phyloP scores from a whole-genome alignment of 2,113 vertebrate species.

The Platysternon megacephalum region DNA sequence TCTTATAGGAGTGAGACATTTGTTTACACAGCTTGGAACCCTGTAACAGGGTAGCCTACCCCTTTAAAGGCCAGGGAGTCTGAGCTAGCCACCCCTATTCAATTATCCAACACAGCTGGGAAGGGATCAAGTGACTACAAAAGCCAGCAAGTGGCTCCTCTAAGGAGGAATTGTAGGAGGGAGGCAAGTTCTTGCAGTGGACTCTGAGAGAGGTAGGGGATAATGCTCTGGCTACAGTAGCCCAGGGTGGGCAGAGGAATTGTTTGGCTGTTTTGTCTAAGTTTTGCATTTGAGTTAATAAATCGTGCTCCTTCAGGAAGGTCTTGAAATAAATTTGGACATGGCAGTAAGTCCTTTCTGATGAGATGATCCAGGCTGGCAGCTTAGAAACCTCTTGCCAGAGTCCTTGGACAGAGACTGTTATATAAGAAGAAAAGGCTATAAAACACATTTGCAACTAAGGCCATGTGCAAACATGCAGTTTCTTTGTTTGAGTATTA shows the following conservation, averaged over 20 bases:
- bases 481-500: background rate
- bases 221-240: too few species aligned
- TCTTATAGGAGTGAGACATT: background rate
- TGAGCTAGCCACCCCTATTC: background rate
- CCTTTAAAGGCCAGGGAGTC: background rate
- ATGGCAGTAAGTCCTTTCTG: too few species aligned
- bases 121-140: background rate
- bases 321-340: too few species aligned
- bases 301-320: too few species aligned
- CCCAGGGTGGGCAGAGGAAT: too few species aligned
- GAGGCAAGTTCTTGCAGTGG: background rate
- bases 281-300: too few species aligned
- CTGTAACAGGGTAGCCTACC: background rate
- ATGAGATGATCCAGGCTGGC: too few species aligned
- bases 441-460: background rate
- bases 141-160: background rate
- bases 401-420: fast-evolving
- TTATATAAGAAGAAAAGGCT: background rate
- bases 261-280: too few species aligned
- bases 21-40: background rate
- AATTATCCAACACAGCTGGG: background rate
- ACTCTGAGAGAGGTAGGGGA: background rate
- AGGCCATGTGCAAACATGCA: background rate
- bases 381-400: too few species aligned
- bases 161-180: too few species aligned